Conservation (phyloP, 2,113 vertebrate genomes). For the Neodontobutis hainanensis region DNA sequence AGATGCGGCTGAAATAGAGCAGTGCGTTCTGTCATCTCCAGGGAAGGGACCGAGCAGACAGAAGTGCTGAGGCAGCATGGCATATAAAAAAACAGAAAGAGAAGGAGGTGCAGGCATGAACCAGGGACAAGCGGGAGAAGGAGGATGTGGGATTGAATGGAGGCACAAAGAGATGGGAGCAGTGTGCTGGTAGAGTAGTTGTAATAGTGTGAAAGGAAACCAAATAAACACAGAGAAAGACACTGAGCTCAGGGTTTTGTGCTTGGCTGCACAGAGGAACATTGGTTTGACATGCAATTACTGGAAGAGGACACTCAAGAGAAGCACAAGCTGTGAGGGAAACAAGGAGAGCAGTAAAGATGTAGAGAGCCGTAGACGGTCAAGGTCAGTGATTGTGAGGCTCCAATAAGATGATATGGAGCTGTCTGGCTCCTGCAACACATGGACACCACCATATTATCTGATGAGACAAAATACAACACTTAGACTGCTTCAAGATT, state of each 20-base stretch:
- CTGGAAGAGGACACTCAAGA: constrained; percentile 35
- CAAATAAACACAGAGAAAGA: constrained; percentile 19
- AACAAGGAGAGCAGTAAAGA: constrained; percentile 36
- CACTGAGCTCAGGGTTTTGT: constrained; percentile 25
- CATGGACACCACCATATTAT: constrained; percentile 17
- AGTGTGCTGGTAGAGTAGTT: neutral
- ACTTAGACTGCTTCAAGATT: neutral
- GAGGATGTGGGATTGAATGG: constrained; percentile 4
- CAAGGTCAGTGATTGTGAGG: constrained; percentile 51
- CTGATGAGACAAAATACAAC: neutral
- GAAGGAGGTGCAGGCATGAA: constrained; percentile 8
- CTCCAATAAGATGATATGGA: constrained; percentile 43
- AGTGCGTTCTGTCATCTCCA: constrained; percentile 42
- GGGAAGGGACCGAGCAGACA: constrained; percentile 57
- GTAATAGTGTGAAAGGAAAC: constrained; percentile 3
- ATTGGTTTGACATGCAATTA: constrained; percentile 75
- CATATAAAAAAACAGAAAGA: constrained; percentile 19
- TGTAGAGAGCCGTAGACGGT: constrained; percentile 36
- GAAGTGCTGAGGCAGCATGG: constrained; percentile 71
- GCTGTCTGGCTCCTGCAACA: constrained; percentile 29
- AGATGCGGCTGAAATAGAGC: constrained; percentile 36
- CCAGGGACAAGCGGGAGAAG: neutral
- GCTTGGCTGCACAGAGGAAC: constrained; percentile 63
- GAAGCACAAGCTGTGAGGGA: constrained; percentile 29
- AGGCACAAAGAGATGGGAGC: neutral